These are phyloP conservation scores for Heliconius himera DNA, from an alignment of 1,140 invertebrate species.

Conservation along the genomic window DNA sequence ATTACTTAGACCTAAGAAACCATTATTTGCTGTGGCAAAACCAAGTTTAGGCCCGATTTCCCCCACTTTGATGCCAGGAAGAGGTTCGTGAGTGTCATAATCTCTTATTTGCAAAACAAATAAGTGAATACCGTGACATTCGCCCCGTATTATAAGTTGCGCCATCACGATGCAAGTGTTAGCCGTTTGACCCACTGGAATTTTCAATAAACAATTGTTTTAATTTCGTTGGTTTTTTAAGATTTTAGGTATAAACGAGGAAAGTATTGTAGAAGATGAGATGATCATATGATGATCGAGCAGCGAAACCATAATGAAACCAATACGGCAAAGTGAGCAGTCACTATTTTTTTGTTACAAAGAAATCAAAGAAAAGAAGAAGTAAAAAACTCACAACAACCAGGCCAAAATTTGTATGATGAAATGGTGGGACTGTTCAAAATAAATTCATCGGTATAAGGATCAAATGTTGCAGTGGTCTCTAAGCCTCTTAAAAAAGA, in stretches of 20 bases:
- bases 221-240: not conserved
- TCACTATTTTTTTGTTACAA: too few relatives aligned
- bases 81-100: constrained; percentile 91
- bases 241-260: too few relatives aligned
- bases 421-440: constrained; percentile 93
- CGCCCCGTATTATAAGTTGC: constrained; percentile 91
- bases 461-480: constrained; percentile 95
- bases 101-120: constrained; percentile 96
- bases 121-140: constrained; percentile 92
- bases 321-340: too few relatives aligned
- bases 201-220: not conserved
- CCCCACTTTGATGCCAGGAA: constrained; percentile 94
- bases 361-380: not conserved
- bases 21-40: constrained; percentile 94
- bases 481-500: constrained; percentile 96
- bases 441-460: constrained; percentile 91
- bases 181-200: constrained; percentile 93
- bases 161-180: constrained; percentile 95
- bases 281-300: too few relatives aligned
- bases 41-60: constrained; percentile 97
- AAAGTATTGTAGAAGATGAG: too few relatives aligned
- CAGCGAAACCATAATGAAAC: too few relatives aligned
- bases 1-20: constrained; percentile 92
- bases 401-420: constrained; percentile 97
- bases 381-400: constrained; percentile 87